Evolutionary conservation across 2,113 vertebrate species (phyloP).

Genomic region (Stomatorhinus ivindoensis): DNA sequence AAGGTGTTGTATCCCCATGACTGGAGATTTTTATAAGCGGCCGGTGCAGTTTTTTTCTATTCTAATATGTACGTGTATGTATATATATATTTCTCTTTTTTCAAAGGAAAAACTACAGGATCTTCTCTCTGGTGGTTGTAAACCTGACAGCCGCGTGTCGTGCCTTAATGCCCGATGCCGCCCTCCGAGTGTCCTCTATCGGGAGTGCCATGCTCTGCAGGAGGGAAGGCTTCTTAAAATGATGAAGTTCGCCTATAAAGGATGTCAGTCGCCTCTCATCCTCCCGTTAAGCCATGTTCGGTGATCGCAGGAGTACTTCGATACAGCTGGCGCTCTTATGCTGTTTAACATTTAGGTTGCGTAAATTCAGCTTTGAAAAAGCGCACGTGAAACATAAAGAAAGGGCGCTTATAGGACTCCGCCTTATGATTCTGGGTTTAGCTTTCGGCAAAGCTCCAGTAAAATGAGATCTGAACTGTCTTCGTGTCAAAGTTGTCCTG

Average conservation of each 20-base stretch:
- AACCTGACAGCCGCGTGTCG: conserved; percentile 25
- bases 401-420: neutral
- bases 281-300: neutral
- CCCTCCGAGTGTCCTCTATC: conserved; percentile 20
- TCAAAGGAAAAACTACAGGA: conserved; percentile 28
- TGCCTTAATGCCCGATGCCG: conserved; percentile 31
- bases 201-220: conserved; percentile 22
- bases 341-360: neutral
- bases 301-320: neutral
- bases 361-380: conserved; percentile 16
- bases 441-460: neutral
- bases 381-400: neutral
- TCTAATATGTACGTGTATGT: conserved; percentile 4
- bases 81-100: conserved; percentile 6
- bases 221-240: conserved; percentile 2
- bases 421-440: neutral
- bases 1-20: conserved; percentile 66
- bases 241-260: conserved; percentile 11
- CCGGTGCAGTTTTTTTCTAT: conserved; percentile 20
- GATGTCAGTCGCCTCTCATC: conserved; percentile 13
- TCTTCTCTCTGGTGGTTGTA: conserved; percentile 39
- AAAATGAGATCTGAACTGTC: neutral
- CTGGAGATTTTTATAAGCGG: conserved; percentile 37
- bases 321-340: neutral
- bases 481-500: conserved; percentile 13